Evolutionary conservation across 1,140 invertebrate genomes (phyloP).

Genomic region (Dendroctonus valens): DNA sequence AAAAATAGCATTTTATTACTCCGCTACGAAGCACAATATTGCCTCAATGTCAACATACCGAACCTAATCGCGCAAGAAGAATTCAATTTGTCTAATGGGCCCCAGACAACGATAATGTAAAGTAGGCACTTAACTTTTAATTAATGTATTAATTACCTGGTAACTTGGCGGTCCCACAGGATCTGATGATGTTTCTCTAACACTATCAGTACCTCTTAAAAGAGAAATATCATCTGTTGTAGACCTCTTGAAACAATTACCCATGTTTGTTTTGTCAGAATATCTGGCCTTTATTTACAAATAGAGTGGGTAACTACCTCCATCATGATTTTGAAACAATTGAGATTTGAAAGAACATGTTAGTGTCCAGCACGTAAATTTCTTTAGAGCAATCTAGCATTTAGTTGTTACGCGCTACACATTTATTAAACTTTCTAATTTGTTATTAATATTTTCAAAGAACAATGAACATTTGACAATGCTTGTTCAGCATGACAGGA

Average conservation of each 20-base stretch:
- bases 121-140: background rate
- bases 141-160: constrained; percentile 47
- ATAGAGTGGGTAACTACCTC: constrained; percentile 14
- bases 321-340: constrained; percentile 26
- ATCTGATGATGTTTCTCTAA: constrained; percentile 54
- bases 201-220: constrained; percentile 57
- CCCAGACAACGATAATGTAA: no score
- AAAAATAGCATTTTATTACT: no score
- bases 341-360: constrained; percentile 16
- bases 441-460: constrained; percentile 6
- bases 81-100: no score
- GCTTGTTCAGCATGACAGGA: background rate
- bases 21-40: no score
- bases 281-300: constrained; percentile 40
- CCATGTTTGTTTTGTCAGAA: constrained; percentile 51
- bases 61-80: no score
- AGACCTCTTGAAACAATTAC: constrained; percentile 62
- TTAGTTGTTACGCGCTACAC: constrained; percentile 13
- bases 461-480: constrained; percentile 18
- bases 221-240: constrained; percentile 63
- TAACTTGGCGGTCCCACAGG: constrained; percentile 53
- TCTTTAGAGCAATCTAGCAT: constrained; percentile 11
- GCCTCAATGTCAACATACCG: no score
- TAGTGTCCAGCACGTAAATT: background rate
- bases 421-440: constrained; percentile 22